Evolutionary conservation across 2,113 vertebrate genomes (phyloP), one percentile per base, ranked within the genome.

Genomic region (Spheniscus mendiculus): DNA sequence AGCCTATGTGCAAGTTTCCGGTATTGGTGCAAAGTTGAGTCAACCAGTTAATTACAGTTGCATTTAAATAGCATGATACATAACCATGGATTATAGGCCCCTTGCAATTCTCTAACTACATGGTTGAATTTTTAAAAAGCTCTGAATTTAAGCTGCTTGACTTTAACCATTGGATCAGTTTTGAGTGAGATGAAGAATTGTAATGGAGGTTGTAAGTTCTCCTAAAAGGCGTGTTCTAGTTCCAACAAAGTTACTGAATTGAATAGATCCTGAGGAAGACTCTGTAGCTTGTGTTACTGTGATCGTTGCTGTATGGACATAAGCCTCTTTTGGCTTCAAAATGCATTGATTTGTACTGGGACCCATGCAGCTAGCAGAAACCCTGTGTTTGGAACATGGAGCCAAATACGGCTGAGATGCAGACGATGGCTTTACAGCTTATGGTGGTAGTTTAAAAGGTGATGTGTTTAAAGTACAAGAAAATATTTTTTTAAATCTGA

Each of bases 11-110:
- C 55, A 12, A 0, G 34, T 65, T 80, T 21, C 62, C 6, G 15
- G 53, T 78, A 34, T 30, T 78, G 59, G 42, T 45, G 76, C 58
- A 38, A 12, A 63, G 49, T 50, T n/a, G 82, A 76, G 70, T 80
- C 91, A 81, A n/a, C 36, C 67, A 71, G 29, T 59, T 94, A 56
- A 88, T 83, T 73, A 83, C 72, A 84, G 47, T 29, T 87, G 55
- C 55, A 63, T 62, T 89, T 77, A 49, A 92, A 78, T 63, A 61
- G 72, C 50, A 15, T 40, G 29, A 69, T 42, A 49, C 0, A 0
- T n/a, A 53, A 89, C 63, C 19, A 1, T 89, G 55, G 82, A 82
- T 92, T 93, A 63, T 1, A 96, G 89, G 42, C n/a, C 81, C 65
- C 21, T 74, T 82, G 83, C 69, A 82, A 4, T 73, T 87, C 83